A percentile compares a stretch with the other conserved stretches of the same genome.
Evolutionary conservation across 1,140 invertebrate species (phyloP).

Genomic region (Ceratosolen fusciceps): DNA sequence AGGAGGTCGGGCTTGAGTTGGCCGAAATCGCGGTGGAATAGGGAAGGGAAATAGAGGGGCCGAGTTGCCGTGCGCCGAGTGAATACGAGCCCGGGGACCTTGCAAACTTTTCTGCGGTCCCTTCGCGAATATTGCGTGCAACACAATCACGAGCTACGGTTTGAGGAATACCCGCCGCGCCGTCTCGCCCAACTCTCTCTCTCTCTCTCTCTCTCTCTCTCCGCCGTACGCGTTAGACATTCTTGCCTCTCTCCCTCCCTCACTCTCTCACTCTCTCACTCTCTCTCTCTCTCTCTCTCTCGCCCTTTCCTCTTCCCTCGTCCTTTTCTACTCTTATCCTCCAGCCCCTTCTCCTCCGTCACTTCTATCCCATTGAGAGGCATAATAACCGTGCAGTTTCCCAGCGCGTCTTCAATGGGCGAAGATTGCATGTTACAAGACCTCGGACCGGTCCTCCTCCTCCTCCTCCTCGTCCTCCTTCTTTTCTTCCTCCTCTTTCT

Average conservation of each 20-base stretch:
- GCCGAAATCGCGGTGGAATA: background rate
- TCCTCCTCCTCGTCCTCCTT: constrained; percentile 53
- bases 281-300: background rate
- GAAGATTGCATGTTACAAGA: constrained; percentile 70
- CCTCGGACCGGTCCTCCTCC: constrained; percentile 62
- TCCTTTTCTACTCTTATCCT: constrained; percentile 19
- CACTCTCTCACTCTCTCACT: background rate
- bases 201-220: constrained; percentile 10
- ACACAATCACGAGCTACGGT: background rate
- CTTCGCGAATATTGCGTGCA: constrained; percentile 29
- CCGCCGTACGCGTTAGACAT: constrained; percentile 56
- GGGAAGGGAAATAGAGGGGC: no score
- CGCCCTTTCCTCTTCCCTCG: background rate
- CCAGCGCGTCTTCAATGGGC: constrained; percentile 70
- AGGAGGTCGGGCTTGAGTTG: background rate
- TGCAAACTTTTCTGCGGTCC: background rate
- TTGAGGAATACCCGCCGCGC: constrained; percentile 20
- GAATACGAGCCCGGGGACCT: background rate
- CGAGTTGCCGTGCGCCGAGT: background rate
- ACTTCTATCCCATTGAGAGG: constrained; percentile 65
- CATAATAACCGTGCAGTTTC: constrained; percentile 72
- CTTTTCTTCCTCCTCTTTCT: constrained; percentile 51
- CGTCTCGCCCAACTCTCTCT: constrained; percentile 33
- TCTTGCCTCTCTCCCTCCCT: constrained; percentile 47
- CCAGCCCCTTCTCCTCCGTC: constrained; percentile 52